Evolutionary conservation across 2,113 vertebrate genomes (phyloP).

Genomic region (Macquaria ambigua): DNA sequence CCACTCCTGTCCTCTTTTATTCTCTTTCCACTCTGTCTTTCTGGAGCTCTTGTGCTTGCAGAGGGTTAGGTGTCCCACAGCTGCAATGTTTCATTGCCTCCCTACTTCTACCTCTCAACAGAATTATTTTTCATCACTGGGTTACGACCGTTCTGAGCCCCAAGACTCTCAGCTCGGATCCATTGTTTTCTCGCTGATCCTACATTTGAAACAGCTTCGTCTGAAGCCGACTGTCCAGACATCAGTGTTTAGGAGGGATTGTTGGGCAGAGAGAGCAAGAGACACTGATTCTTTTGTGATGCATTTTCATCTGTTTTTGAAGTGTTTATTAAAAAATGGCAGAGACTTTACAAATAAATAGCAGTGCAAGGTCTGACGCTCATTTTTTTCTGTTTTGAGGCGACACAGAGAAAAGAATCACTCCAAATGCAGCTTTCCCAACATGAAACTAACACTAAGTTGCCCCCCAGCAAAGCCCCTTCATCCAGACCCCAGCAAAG

Average conservation of each 20-base stretch:
- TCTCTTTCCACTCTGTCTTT: constrained; percentile 27
- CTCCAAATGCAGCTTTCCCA: constrained; percentile 25
- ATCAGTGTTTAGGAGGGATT: neutral
- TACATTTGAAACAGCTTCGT: constrained; percentile 6
- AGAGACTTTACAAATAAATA: neutral
- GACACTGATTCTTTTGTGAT: neutral
- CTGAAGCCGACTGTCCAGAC: neutral
- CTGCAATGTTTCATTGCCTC: constrained; percentile 25
- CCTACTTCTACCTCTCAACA: constrained; percentile 17
- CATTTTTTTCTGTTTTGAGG: neutral
- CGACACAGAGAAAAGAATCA: neutral
- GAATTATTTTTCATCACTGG: constrained; percentile 50
- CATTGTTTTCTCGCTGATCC: constrained; percentile 30
- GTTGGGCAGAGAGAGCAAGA: neutral
- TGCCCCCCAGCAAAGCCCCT: constrained; percentile 23
- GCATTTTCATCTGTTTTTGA: neutral
- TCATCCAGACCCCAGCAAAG: constrained; percentile 65
- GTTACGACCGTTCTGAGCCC: constrained; percentile 21
- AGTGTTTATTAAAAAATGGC: neutral
- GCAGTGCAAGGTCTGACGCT: neutral
- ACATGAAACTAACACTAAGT: constrained; percentile 6
- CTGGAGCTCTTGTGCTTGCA: neutral
- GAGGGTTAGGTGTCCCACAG: constrained; percentile 20
- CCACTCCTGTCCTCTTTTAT: neutral
- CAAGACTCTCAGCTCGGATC: constrained; percentile 7